phyloP scores from a whole-genome alignment of 2,113 vertebrate genomes.

The Prinia subflava region DNA sequence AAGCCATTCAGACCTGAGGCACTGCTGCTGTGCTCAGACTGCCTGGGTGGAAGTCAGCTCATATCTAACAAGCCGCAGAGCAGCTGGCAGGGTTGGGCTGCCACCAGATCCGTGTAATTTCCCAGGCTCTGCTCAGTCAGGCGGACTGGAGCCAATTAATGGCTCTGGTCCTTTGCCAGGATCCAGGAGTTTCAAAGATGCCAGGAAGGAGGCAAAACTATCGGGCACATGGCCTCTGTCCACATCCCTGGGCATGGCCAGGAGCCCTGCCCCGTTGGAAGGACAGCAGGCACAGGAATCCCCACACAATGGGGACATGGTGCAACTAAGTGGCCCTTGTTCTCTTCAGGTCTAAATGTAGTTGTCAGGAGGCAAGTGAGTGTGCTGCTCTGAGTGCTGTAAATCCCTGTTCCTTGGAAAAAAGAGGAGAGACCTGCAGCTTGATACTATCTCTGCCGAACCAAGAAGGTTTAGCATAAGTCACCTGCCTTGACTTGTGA shows the following conservation, averaged over 20 bases:
- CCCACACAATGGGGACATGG: rapidly evolving
- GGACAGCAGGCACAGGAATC: background rate
- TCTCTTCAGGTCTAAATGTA: background rate
- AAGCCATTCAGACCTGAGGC: background rate
- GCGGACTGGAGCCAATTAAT: background rate
- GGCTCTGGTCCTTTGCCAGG: background rate
- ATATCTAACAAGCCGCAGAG: rapidly evolving
- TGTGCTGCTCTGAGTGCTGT: background rate
- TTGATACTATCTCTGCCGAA: background rate
- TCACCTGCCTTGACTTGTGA: background rate
- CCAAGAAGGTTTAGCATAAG: background rate
- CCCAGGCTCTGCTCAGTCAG: background rate
- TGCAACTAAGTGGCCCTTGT: background rate
- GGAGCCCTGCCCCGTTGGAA: background rate
- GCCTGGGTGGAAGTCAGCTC: background rate
- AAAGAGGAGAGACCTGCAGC: background rate
- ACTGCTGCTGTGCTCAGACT: background rate
- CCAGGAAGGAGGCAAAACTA: background rate
- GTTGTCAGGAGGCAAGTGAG: background rate
- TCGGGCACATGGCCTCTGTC: rapidly evolving
- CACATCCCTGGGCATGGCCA: background rate
- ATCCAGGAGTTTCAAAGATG: background rate
- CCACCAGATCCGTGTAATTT: background rate
- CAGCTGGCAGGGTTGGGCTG: background rate
- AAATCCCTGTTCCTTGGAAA: background rate